A percentile compares a stretch with the other conserved stretches of the same genome.
Evolutionary conservation across 2,797 vertebrate species (phyloP).

Genomic region (Graptemys geographica): DNA sequence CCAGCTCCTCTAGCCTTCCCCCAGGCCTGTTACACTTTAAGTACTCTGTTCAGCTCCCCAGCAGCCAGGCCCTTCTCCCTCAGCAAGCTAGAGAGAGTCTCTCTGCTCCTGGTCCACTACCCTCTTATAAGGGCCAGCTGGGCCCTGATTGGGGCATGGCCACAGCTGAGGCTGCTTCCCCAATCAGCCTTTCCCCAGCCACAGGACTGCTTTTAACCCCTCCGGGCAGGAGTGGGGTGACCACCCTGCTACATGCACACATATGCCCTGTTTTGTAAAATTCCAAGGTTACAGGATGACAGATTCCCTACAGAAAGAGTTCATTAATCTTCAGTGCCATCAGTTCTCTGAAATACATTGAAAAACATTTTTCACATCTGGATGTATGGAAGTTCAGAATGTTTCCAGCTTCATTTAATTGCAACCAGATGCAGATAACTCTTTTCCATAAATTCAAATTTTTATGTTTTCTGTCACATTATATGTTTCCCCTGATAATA

Average conservation of each 20-base stretch:
- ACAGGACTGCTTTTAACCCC: too few relatives aligned
- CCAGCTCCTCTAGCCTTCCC: too few relatives aligned
- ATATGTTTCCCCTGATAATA: neutral
- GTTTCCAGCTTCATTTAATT: slow-evolving; percentile 55
- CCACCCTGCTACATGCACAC: neutral
- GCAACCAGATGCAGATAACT: slow-evolving; percentile 37
- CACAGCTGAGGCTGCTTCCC: too few relatives aligned
- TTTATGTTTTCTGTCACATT: slow-evolving; percentile 23
- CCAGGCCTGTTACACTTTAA: too few relatives aligned
- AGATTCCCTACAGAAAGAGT: slow-evolving; percentile 15
- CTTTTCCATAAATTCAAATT: slow-evolving; percentile 31
- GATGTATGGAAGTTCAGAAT: slow-evolving; percentile 44
- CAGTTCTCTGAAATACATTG: slow-evolving; percentile 42
- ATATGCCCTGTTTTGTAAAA: neutral
- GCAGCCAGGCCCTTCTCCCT: too few relatives aligned
- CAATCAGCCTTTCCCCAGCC: too few relatives aligned
- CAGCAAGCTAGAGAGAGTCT: too few relatives aligned
- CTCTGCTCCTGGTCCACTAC: too few relatives aligned
- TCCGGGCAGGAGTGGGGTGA: too few relatives aligned
- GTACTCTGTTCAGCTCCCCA: too few relatives aligned
- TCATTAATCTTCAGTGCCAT: slow-evolving; percentile 26
- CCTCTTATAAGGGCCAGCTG: too few relatives aligned
- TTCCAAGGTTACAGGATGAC: neutral
- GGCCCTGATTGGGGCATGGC: too few relatives aligned
- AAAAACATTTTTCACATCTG: slow-evolving; percentile 59